Evolutionary conservation across 2,888 invertebrate genomes (phyloP).

Genomic region (Acrobeloides nanus): DNA sequence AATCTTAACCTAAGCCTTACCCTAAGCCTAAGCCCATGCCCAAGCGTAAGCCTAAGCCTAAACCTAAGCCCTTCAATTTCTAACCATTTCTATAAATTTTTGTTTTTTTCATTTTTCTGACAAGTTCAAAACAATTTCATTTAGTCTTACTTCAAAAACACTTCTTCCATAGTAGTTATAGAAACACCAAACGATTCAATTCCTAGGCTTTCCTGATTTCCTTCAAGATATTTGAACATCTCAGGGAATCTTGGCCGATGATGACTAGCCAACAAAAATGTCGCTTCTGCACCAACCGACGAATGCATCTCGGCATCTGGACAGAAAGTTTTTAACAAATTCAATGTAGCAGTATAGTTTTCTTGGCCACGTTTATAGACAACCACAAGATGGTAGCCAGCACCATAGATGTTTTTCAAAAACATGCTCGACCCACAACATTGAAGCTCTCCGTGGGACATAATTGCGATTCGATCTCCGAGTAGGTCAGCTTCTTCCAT

Average conservation of each 20-base stretch:
- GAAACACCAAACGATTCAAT: constrained; percentile 74
- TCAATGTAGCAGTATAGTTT: constrained; percentile 22
- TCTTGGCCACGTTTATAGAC: constrained; percentile 62
- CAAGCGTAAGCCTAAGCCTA: too few species aligned
- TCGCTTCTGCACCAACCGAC: constrained; percentile 70
- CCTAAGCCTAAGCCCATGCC: too few species aligned
- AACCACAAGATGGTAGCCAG: constrained; percentile 66
- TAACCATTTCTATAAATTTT: too few species aligned
- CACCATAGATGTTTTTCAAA: constrained; percentile 73
- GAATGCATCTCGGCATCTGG: constrained; percentile 63
- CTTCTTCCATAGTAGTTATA: constrained; percentile 80
- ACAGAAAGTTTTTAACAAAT: constrained; percentile 16
- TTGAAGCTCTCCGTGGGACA: constrained; percentile 72
- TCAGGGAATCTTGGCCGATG: constrained; percentile 59
- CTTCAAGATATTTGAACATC: constrained; percentile 67
- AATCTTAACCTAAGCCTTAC: too few species aligned
- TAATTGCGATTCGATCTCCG: constrained; percentile 77
- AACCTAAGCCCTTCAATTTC: too few species aligned
- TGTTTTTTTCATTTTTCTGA: too few species aligned
- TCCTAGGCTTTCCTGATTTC: constrained; percentile 61
- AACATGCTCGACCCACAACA: constrained; percentile 70
- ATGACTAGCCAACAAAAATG: constrained; percentile 66
- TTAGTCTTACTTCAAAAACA: constrained; percentile 70
- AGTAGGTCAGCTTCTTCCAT: constrained; percentile 74
- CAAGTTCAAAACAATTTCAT: too few species aligned